phyloP scores from a whole-genome alignment of 2,113 vertebrate species.

The Bostrychus sinensis region DNA sequence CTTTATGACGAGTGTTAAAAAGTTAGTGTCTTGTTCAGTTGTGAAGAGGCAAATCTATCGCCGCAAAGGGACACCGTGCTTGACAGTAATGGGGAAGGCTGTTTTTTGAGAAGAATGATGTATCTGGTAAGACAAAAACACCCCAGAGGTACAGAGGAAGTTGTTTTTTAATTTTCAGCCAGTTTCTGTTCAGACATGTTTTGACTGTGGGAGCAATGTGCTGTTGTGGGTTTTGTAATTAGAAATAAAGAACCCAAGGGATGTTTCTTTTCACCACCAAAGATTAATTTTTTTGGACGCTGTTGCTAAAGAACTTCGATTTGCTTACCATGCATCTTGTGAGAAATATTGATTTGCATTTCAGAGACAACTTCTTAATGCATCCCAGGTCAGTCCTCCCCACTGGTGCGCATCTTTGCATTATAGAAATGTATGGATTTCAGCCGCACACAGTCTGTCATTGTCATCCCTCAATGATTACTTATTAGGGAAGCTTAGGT shows the following conservation, averaged over 20 bases:
- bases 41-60: constrained; percentile 68
- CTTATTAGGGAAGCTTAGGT: constrained; percentile 45
- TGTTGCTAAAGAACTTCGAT: constrained; percentile 69
- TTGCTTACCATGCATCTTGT: constrained; percentile 62
- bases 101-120: constrained; percentile 56
- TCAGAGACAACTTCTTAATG: constrained; percentile 58
- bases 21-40: constrained; percentile 71
- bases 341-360: constrained; percentile 74
- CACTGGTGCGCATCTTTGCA: constrained; percentile 60
- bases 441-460: constrained; percentile 36
- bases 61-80: constrained; percentile 52
- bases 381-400: constrained; percentile 61
- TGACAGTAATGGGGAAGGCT: constrained; percentile 68
- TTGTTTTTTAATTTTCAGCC: constrained; percentile 38
- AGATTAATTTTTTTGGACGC: constrained; percentile 44
- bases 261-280: constrained; percentile 43
- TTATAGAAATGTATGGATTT: constrained; percentile 62
- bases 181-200: constrained; percentile 29
- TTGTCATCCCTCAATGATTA: constrained; percentile 53
- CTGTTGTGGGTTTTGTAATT: constrained; percentile 42
- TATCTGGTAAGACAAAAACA: constrained; percentile 50
- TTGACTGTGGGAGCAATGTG: constrained; percentile 18
- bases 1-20: constrained; percentile 76
- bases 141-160: constrained; percentile 42
- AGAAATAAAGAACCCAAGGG: constrained; percentile 37